Base-by-base conservation (phyloP, 2,113 vertebrate species). In the Thymallus thymallus region DNA sequence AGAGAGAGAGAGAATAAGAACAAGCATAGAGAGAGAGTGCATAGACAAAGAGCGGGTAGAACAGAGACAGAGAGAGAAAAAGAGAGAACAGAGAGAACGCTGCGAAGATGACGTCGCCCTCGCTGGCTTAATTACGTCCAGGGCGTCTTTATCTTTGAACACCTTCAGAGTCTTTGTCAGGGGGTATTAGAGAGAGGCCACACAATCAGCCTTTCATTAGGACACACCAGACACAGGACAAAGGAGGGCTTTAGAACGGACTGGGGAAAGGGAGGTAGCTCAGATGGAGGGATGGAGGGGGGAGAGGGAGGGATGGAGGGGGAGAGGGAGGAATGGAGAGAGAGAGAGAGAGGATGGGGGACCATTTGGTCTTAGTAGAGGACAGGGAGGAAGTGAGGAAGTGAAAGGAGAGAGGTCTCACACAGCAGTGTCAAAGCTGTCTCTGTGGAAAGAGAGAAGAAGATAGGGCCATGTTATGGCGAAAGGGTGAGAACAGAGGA, bases 161-260 rank as follows among this genome's bases (percentile, higher is more conserved):
- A 90, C 89, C 88, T 89, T 85, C 24, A 76, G 79, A 84, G 82
- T 89, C 90, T 90, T 91, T 91, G 90, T 90, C 88, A 92, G 92
- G 92, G 92, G 94, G 95, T 93, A 93, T 95, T 95, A 95, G 93
- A 92, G 93, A 95, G 94, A 82, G 90, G 94, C 94, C 92, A 88
- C 91, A 97, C 96, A 97, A 96, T 97, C 89, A 92, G 91, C 94
- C 95, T 95, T 96, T 97, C 95, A 97, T 96, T 95, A 91, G 92
- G 92, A 91, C 91, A 92, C 85, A 84, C 92, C 87, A 86, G 93
- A 67, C 91, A 89, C 90, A 6, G 79, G 89, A 94, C 94, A 96
- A 95, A 96, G 92, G 92, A 87, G 84, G 91, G 93, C 94, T 95
- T 95, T 94, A 94, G 86, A 94, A 93, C 80, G 86, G 94, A 93